phyloP scores from a whole-genome alignment of 2,797 vertebrate genomes.

The Botia almorhae region DNA sequence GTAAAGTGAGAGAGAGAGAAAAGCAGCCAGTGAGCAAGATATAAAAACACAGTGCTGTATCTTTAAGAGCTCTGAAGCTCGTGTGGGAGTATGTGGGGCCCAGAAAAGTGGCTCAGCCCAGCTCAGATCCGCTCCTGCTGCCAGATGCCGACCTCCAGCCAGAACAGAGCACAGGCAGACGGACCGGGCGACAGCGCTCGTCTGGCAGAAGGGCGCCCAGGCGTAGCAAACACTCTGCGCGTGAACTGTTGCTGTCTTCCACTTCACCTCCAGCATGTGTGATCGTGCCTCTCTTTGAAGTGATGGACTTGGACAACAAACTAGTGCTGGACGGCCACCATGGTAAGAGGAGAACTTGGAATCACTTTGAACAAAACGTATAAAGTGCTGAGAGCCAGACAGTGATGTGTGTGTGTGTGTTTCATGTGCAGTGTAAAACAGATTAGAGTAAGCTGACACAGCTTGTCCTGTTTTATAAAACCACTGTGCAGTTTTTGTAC shows the following conservation, averaged over 20 bases:
- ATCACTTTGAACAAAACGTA: slow-evolving; percentile 44
- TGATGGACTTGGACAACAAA: slow-evolving; percentile 80
- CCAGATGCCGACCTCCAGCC: slow-evolving; percentile 79
- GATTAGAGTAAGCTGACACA: slow-evolving; percentile 31
- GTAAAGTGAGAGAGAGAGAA: not conserved
- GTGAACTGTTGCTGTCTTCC: slow-evolving; percentile 34
- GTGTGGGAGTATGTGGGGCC: slow-evolving; percentile 80
- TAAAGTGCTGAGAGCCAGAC: slow-evolving; percentile 33
- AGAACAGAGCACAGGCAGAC: slow-evolving; percentile 66
- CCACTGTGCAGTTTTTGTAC: slow-evolving; percentile 31
- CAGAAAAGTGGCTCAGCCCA: slow-evolving; percentile 77
- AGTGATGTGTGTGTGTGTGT: slow-evolving; percentile 35
- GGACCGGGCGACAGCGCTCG: slow-evolving; percentile 70
- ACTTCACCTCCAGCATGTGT: slow-evolving; percentile 58
- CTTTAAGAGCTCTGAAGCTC: slow-evolving; percentile 82
- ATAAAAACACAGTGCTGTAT: slow-evolving; percentile 74
- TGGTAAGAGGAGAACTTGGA: slow-evolving; percentile 75
- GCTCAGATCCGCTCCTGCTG: slow-evolving; percentile 78
- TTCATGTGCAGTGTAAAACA: slow-evolving; percentile 39
- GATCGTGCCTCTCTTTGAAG: slow-evolving; percentile 67
- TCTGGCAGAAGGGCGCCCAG: slow-evolving; percentile 42
- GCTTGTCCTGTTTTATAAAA: slow-evolving; percentile 24
- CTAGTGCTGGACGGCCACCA: slow-evolving; percentile 76
- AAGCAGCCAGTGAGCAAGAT: slow-evolving; percentile 46
- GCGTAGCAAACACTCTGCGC: slow-evolving; percentile 13